phyloP scores from a whole-genome alignment of 2,797 vertebrate species.

The Hybognathus amarus region DNA sequence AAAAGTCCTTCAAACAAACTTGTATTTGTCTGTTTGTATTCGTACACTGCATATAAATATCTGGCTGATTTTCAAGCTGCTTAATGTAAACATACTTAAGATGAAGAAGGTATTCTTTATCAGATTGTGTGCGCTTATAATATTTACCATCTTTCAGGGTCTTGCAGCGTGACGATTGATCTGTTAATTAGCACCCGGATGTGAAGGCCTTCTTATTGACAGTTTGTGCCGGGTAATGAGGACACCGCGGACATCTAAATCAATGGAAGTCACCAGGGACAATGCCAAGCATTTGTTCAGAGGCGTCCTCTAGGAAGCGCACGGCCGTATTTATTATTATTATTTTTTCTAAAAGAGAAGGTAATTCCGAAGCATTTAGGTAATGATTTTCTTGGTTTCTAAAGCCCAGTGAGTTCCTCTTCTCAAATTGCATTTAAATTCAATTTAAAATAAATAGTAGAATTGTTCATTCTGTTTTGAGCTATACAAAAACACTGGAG shows the following conservation, averaged over 20 bases:
- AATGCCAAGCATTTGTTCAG: slow-evolving; percentile 2
- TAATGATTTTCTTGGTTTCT: not conserved
- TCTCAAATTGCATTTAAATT: not conserved
- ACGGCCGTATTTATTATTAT: rapidly evolving
- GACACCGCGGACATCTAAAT: slow-evolving; percentile 23
- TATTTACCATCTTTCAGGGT: not conserved
- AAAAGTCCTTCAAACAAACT: slow-evolving; percentile 6
- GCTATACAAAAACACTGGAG: too few relatives aligned
- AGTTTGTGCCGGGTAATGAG: slow-evolving; percentile 36
- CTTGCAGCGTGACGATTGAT: slow-evolving; percentile 1
- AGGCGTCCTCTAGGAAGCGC: not conserved
- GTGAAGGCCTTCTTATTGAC: slow-evolving; percentile 24
- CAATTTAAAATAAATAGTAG: not conserved
- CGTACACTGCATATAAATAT: not conserved
- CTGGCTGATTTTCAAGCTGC: not conserved
- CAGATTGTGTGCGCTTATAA: not conserved
- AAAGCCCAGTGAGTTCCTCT: not conserved
- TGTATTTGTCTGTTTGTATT: not conserved
- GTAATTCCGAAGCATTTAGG: not conserved
- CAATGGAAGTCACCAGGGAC: slow-evolving; percentile 29
- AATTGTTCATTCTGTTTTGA: not conserved
- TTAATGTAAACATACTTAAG: not conserved
- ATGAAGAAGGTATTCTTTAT: not conserved
- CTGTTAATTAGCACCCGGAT: slow-evolving; percentile 35
- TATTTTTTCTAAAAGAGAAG: not conserved